Evolutionary conservation across 2,113 vertebrate species (phyloP), one percentile per base, ranked within the genome.

Genomic region (Rhinolophus sinicus): DNA sequence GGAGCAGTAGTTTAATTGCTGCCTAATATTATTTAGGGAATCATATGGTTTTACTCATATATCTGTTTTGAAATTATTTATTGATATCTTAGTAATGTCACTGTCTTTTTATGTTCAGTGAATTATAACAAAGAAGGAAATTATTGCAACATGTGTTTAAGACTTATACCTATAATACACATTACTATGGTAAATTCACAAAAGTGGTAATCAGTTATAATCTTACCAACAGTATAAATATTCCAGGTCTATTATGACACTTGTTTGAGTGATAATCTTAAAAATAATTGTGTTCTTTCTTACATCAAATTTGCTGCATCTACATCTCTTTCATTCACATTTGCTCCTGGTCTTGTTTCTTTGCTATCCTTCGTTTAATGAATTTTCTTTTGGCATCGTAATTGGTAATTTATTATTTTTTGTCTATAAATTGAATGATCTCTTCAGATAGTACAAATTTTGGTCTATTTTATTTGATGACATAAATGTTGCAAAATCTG

Each of bases 51-150:
- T 72, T 60, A 91, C 47, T 85, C 3, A 54, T 69, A 65, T 92
- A 30, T 90, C n/a, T 50, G 50, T 38, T 92, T 76, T 96, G n/a
- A 50, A 4, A 13, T 92, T 83, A 33, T 33, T 95, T 88, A 33
- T 86, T 94, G 11, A 8, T 64, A 62, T 19, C 22, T 38, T 70
- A 60, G 28, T 65, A 44, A 77, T 22, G 2, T 47, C 54, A 58
- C 0, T 65, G 40, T 62, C 21, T 62, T 76, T 86, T 67, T 65
- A 60, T 91, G 92, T 81, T 40, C 6, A 28, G 40, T 65, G 13
- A 92, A 70, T 73, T 88, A 13, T n/a, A 60, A 89, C 62, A 50
- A 73, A 88, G 11, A 67, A 69, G 13, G 26, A 95, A 94, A 64
- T 77, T 11, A 78, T 90, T 35, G 56, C 12, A 62, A 62, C 9